Base-by-base conservation (phyloP, 1,140 invertebrate species). In the Hyles euphorbiae region DNA sequence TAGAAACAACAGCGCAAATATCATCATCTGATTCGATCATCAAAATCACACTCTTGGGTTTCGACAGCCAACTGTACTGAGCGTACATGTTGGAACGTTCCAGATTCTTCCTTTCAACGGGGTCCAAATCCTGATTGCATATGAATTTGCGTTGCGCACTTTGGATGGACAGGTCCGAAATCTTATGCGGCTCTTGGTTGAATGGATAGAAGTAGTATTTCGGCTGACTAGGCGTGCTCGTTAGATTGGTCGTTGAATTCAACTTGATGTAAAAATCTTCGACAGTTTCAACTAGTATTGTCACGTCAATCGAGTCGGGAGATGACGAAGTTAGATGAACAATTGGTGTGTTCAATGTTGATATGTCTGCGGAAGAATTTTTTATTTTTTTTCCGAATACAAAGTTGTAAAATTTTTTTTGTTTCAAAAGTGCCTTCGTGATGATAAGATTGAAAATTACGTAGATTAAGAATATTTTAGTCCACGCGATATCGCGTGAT, bases 1-100 rank as follows among this genome's bases (percentile, higher is more conserved):
- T 92, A 32, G 94, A 95, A 3, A 95, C 90, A 5, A 92, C 91
- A 81, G 93, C 93, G 73, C 94, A 96, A 6, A 91, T 85, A 34
- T 91, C 85, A 75, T 94, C 92, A 44, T 91, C 74, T 0, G 94
- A 95, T 43, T 88, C 89, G 8, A 94, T 92, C 78, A 91, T 90
- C 2, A 95, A 85, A 33, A 94, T 87, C 0, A 95, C 93, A 52
- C 91, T 92, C 60, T 93, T 82, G 32, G 68, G 76, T 44, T 59
- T 75, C 53, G 78, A 76, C 34, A 81, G 40, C 84, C 87, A 83
- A 6, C 75, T 59, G 34, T 70, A 67, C 0, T 64, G 58, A 5
- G 45, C 76, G 58, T 56, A 76, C 58, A 65, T 52, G 33, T 74
- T 80, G 9, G 68, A 76, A 49, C 65, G 59, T 3, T 79, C 51